Base-by-base conservation (phyloP, 2,888 invertebrate genomes). In the Heliconius aoede region DNA sequence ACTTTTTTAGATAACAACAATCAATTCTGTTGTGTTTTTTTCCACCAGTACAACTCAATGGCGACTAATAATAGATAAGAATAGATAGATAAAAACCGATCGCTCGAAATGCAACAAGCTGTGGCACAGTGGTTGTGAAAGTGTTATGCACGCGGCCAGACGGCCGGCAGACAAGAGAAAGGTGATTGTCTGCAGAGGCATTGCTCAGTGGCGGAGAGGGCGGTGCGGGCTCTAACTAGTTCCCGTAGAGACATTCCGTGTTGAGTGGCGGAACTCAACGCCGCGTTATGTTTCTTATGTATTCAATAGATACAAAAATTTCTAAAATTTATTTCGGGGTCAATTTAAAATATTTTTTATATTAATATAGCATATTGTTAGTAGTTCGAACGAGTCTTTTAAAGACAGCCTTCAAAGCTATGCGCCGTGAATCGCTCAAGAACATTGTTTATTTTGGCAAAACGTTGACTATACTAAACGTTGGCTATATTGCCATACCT, bases 101-200 rank as follows among this genome's bases (percentile, higher is more conserved):
- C 58, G 74, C 67, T 69, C 73, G 32, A 40, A 78, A 73, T 73
- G 78, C 68, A 68, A 40, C 40, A 69, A 72, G 62, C 64, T 62
- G 55, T 55, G 62, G 69, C 75, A 69, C 77, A 61, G 61, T 75
- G 36, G 60, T 74, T 74, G 79, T 79, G 80, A 80, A 80, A 80
- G 80, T 80, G 79, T 79, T 80, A 76, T 64, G 68, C 67, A 30
- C 76, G 78, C 51, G 79, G 84, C 88, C 89, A 91, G 91, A 91
- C 91, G 85, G 83, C 80, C 85, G 80, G 86, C 83, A 91, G 91
- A 91, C 91, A 86, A 86, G 91, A 89, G 92, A 92, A 93, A 92
- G 92, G 90, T 87, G 80, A 87, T 83, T 88, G 65, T 65, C n/a
- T 64, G 11, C 11, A 36, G 65, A 65, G 24, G 13, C 87, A 85